Evolutionary conservation across 1,140 invertebrate species (phyloP).

Genomic region (Procambarus virginalis): DNA sequence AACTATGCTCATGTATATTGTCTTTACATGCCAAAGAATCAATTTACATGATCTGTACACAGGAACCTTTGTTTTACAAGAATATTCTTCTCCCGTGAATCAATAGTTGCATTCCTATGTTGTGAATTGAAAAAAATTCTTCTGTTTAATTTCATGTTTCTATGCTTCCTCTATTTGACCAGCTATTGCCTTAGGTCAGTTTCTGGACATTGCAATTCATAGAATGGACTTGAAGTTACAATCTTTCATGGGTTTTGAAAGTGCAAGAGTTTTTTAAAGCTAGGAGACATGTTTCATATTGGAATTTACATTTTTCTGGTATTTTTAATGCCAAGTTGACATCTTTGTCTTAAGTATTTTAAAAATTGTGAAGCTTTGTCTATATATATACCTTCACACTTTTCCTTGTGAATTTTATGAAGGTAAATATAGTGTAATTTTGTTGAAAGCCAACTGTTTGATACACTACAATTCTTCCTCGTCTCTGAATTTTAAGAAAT

Average conservation of each 20-base stretch:
- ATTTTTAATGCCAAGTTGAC: conserved; percentile 14
- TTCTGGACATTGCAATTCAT: conserved; percentile 41
- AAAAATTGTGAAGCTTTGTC: conserved; percentile 32
- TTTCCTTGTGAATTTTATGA: conserved; percentile 4
- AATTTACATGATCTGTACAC: conserved; percentile 64
- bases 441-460: conserved; percentile 1
- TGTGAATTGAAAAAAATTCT: conserved; percentile 53
- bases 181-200: conserved; percentile 56
- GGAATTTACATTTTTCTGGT: neutral
- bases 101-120: conserved; percentile 56
- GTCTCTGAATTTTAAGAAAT: conserved; percentile 2
- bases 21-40: conserved; percentile 66
- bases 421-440: neutral
- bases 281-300: neutral
- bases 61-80: conserved; percentile 44
- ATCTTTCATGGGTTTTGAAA: conserved; percentile 18
- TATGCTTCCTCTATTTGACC: conserved; percentile 38
- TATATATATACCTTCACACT: conserved; percentile 38
- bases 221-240: conserved; percentile 6
- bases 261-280: neutral
- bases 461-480: conserved; percentile 29
- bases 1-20: conserved; percentile 65
- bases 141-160: conserved; percentile 42
- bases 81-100: conserved; percentile 10
- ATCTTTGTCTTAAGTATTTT: conserved; percentile 41